Percentiles rank a stretch among this genome's conserved stretches.
phyloP scores from a whole-genome alignment of 2,888 invertebrate species.

The Eustalomyia histrio region DNA sequence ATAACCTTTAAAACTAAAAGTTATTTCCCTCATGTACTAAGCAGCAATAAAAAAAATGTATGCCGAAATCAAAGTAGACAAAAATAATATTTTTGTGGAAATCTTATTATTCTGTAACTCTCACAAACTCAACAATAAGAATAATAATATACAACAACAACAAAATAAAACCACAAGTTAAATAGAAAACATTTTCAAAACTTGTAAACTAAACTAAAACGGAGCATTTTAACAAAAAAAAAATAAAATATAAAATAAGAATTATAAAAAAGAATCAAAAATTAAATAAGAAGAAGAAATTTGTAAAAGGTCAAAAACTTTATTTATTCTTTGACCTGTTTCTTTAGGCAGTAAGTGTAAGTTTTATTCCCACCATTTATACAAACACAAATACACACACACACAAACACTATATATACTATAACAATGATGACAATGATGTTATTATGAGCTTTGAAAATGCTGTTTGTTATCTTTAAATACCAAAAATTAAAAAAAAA shows the following conservation, averaged over 20 bases:
- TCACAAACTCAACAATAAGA: too few relatives aligned
- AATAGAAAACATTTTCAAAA: background rate
- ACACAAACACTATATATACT: background rate
- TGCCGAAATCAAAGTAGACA: too few relatives aligned
- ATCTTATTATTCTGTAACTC: too few relatives aligned
- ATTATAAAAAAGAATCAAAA: background rate
- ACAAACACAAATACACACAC: background rate
- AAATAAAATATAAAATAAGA: background rate
- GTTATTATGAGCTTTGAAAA: too few relatives aligned
- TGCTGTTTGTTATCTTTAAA: too few relatives aligned
- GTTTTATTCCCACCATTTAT: background rate
- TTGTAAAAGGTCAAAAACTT: conserved; percentile 28
- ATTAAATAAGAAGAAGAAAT: background rate
- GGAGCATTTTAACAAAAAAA: background rate
- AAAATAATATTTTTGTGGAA: too few relatives aligned
- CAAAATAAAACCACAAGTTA: conserved; percentile 9
- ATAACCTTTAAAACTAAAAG: too few relatives aligned
- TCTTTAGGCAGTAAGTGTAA: conserved; percentile 4
- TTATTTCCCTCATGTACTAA: too few relatives aligned
- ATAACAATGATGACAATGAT: too few relatives aligned
- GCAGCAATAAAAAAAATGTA: too few relatives aligned
- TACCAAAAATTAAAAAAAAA: too few relatives aligned
- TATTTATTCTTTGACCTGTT: conserved; percentile 13
- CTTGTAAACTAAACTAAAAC: background rate
- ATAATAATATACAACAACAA: too few relatives aligned